These are phyloP conservation scores for Achroia grisella DNA, from an alignment of 1,140 invertebrate species.

Conservation along the genomic window DNA sequence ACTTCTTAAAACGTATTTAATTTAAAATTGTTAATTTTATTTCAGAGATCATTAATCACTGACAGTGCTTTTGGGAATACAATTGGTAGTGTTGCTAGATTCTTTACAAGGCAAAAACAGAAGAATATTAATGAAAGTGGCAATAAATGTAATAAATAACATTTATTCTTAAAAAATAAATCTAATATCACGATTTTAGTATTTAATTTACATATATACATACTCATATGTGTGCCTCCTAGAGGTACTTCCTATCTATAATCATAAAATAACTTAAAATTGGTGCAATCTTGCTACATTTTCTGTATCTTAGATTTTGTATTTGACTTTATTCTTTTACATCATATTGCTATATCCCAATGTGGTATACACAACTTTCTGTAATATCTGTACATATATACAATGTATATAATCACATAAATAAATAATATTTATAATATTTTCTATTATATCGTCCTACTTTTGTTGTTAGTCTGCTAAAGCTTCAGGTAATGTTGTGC, in stretches of 20 bases:
- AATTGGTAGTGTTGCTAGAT: constrained; percentile 73
- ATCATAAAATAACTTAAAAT: too few species aligned
- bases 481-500: constrained; percentile 80
- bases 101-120: constrained; percentile 72
- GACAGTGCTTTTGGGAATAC: constrained; percentile 72
- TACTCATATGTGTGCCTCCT: too few species aligned
- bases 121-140: constrained; percentile 16
- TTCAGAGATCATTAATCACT: constrained; percentile 60
- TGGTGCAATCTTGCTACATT: too few species aligned
- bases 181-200: neutral
- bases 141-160: neutral
- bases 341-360: too few species aligned
- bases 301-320: too few species aligned
- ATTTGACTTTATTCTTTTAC: too few species aligned
- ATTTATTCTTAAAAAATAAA: constrained; percentile 1
- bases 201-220: too few species aligned
- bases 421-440: neutral
- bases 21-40: constrained; percentile 30
- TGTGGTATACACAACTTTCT: too few species aligned
- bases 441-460: neutral
- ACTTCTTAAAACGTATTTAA: too few species aligned
- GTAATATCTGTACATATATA: too few species aligned
- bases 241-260: too few species aligned
- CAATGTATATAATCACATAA: too few species aligned
- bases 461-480: constrained; percentile 32